Percentiles rank a stretch among this genome's conserved stretches.
These are phyloP conservation scores for Brachionus calyciflorus DNA, from an alignment of 1,140 invertebrate genomes.

Conservation along the genomic window DNA sequence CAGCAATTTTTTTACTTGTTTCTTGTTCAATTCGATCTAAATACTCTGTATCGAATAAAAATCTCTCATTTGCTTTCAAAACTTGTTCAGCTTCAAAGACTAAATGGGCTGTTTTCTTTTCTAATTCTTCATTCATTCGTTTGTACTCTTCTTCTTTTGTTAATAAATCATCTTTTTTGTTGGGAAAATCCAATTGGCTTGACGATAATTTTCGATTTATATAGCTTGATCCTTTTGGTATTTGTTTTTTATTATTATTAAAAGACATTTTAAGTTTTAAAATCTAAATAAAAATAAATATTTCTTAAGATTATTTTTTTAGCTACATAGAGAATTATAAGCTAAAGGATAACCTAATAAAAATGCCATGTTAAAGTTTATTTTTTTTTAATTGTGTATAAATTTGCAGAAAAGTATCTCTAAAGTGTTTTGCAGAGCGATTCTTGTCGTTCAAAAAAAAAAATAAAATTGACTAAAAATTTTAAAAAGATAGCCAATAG, in stretches of 20 bases:
- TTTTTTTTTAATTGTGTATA: no score
- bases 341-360: no score
- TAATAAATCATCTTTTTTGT: constrained; percentile 17
- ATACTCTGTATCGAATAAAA: not conserved
- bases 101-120: constrained; percentile 56
- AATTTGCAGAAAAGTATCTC: no score
- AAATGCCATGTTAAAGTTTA: no score
- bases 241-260: no score
- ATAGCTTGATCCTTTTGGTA: not conserved
- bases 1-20: not conserved
- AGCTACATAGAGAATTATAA: no score
- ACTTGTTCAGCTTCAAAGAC: constrained; percentile 59
- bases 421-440: no score
- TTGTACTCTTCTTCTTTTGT: constrained; percentile 50
- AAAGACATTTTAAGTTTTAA: not conserved
- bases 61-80: constrained; percentile 50
- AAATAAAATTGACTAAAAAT: no score
- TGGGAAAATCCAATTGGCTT: no score
- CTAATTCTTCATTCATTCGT: constrained; percentile 57
- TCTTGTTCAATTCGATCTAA: constrained; percentile 11
- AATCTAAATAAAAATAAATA: not conserved
- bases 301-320: no score
- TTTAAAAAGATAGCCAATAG: no score
- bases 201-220: not conserved
- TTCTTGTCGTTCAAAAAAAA: no score